Conservation (phyloP, 2,888 invertebrate genomes). For the Watsonalla cultraria region DNA sequence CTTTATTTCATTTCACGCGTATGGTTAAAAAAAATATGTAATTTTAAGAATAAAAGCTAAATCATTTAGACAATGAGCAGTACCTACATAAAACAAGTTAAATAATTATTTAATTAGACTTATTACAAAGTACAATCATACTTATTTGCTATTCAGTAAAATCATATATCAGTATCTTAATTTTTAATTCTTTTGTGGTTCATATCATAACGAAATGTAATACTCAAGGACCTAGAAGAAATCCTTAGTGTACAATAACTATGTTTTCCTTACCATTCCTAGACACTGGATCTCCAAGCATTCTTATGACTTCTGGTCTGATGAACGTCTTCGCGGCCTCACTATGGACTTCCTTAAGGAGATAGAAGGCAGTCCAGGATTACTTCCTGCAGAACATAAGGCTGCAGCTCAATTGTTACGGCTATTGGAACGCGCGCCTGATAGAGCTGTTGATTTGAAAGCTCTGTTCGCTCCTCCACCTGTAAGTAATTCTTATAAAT, state of each 20-base stretch:
- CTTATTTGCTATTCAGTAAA: no score
- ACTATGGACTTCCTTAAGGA: conserved; percentile 94
- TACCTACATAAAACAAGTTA: no score
- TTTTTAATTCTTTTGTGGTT: not conserved
- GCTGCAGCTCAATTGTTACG: conserved; percentile 90
- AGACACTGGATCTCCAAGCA: conserved; percentile 96
- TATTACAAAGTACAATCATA: no score
- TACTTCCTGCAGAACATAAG: conserved; percentile 93
- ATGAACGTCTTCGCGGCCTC: conserved; percentile 84
- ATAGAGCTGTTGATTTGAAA: conserved; percentile 83
- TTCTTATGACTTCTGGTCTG: conserved; percentile 91
- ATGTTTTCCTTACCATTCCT: not conserved
- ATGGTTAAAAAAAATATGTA: no score
- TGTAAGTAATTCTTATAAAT: conserved; percentile 58
- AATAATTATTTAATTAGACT: no score
- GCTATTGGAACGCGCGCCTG: conserved; percentile 87
- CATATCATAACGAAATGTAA: not conserved
- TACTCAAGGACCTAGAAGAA: no score
- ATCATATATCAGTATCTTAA: no score
- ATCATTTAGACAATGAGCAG: no score
- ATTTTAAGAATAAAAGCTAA: no score
- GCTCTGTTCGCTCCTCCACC: conserved; percentile 83
- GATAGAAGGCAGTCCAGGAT: conserved; percentile 88
- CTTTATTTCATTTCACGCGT: no score
- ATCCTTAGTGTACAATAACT: no score